Conservation (phyloP, 2,888 invertebrate genomes). For the Drosophila subsilvestris region DNA sequence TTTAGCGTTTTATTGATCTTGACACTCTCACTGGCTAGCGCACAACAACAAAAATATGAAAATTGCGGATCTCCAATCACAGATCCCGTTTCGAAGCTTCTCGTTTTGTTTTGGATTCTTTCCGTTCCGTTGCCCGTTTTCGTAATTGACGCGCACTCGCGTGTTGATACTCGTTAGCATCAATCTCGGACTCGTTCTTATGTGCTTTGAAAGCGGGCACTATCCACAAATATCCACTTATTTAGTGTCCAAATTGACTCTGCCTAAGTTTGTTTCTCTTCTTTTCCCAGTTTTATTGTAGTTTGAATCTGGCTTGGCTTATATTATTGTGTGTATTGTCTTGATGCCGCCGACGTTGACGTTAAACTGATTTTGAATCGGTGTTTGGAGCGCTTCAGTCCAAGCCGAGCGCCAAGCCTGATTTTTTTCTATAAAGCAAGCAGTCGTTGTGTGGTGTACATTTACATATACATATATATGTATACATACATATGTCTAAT, state of each 20-base stretch:
- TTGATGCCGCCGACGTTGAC: conserved; percentile 81
- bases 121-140: conserved; percentile 4
- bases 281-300: conserved; percentile 27
- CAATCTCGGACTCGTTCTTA: conserved; percentile 39
- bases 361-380: conserved; percentile 77
- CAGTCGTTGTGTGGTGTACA: conserved; percentile 4
- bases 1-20: conserved; percentile 30
- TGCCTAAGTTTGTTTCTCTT: conserved; percentile 12
- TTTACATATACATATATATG: conserved; percentile 6
- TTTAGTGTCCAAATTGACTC: conserved; percentile 5
- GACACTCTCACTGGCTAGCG: conserved; percentile 36
- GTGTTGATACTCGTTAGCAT: conserved; percentile 29
- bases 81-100: conserved; percentile 10
- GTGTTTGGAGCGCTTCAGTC: conserved; percentile 77
- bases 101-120: conserved; percentile 14
- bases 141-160: conserved; percentile 16
- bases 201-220: conserved; percentile 9
- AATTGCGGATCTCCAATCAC: conserved; percentile 22
- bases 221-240: conserved; percentile 9
- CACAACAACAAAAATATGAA: conserved; percentile 45
- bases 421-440: conserved; percentile 26
- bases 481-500: not conserved
- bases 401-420: conserved; percentile 67
- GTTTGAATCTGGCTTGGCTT: conserved; percentile 21
- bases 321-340: conserved; percentile 66